Evolutionary conservation across 2,797 vertebrate species (phyloP), one percentile per base, ranked within the genome.

Genomic region (Chrysocyon brachyurus): DNA sequence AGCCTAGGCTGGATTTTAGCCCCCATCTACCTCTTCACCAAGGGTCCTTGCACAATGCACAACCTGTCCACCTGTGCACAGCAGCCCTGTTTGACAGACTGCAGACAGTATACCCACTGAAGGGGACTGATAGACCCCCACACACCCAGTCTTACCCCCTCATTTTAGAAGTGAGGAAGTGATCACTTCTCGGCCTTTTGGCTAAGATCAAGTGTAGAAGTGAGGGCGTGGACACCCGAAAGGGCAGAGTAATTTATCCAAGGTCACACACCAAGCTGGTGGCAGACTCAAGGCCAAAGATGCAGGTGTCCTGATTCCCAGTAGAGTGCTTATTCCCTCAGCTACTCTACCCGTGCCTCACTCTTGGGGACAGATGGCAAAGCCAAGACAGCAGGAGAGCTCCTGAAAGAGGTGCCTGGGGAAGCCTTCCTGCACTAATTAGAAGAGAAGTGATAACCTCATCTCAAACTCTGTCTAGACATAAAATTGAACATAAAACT

Each of bases 401-500:
- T 79, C 85, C 82, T n/a, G 2, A 88, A 57, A 89, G 88, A 88
- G 88, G 75, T 0, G 17, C 88, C 86, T 11, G 17, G 88, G 64
- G 70, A 95, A 91, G 73, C 56, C 91, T 94, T 85, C 68, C n/a
- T 81, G 59, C 54, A 63, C 89, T 96, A 96, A 95, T 96, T 92
- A 96, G 93, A 96, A 56, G 75, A 94, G 72, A 96, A 97, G 87
- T 87, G 96, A 96, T 94, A 95, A 92, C 90, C 90, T 97, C 92
- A 86, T 92, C 94, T 77, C 96, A 88, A 97, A 84, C 78, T 92
- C 96, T 97, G 87, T 87, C 87, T 96, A 97, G 96, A 97, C 94
- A 81, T 93, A 95, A 97, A 96, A 97, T 61, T 94, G 94, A 96
- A 97, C 92, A 94, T 96, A 96, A 97, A 95, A 93, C 77, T 95